Conservation (phyloP, 2,113 vertebrate species). For the Eretmochelys imbricata region DNA sequence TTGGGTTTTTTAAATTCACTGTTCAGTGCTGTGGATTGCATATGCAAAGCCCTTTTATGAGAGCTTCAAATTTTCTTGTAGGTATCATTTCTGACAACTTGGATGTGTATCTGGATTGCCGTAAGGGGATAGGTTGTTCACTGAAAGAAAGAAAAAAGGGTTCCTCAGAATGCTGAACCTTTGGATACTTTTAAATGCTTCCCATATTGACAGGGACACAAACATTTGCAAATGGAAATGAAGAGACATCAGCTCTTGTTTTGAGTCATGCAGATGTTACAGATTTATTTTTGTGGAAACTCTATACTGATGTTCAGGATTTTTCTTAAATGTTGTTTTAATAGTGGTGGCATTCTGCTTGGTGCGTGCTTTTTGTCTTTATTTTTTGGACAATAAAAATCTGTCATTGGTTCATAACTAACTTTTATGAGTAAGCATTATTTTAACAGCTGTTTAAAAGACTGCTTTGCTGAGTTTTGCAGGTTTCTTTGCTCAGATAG, state of each 20-base stretch:
- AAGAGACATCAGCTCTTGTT: constrained; percentile 38
- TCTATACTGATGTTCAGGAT: not conserved
- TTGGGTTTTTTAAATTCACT: constrained; percentile 83
- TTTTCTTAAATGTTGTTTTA: constrained; percentile 19
- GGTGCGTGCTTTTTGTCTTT: constrained; percentile 7
- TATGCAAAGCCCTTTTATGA: constrained; percentile 69
- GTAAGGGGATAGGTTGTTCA: constrained; percentile 64
- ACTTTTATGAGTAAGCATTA: constrained; percentile 8
- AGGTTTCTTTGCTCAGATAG: constrained; percentile 16
- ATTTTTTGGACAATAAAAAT: constrained; percentile 73
- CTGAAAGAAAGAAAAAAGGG: constrained; percentile 41
- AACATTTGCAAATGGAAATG: not conserved
- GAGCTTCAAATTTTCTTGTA: constrained; percentile 69
- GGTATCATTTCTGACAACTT: constrained; percentile 46
- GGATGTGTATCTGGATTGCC: constrained; percentile 51
- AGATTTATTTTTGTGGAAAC: constrained; percentile 49
- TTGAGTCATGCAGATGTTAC: constrained; percentile 19
- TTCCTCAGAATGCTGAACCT: constrained; percentile 28
- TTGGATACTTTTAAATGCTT: constrained; percentile 50
- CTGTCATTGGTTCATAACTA: not conserved
- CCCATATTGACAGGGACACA: constrained; percentile 18
- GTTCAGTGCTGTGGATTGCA: constrained; percentile 75
- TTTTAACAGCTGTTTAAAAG: not conserved
- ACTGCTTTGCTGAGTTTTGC: not conserved
- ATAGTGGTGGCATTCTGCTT: constrained; percentile 7